phyloP scores from a whole-genome alignment of 2,797 vertebrate genomes.

The Poeciliopsis infans region DNA sequence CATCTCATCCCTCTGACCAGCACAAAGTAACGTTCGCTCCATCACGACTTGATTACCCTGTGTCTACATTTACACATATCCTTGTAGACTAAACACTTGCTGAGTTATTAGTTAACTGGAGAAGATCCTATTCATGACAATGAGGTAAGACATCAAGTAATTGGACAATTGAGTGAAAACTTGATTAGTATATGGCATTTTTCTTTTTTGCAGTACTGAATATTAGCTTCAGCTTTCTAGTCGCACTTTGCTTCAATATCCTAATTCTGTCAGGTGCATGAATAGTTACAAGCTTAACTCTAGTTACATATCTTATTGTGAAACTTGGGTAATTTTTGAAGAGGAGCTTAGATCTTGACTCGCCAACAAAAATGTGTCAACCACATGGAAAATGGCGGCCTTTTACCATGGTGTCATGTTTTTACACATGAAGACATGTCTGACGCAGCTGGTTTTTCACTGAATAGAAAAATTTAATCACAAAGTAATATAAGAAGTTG shows the following conservation, averaged over 20 bases:
- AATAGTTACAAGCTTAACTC: neutral
- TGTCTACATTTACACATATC: constrained; percentile 23
- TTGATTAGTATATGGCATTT: neutral
- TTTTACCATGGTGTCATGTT: neutral
- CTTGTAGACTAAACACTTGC: neutral
- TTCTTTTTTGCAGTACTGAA: neutral
- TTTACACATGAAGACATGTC: neutral
- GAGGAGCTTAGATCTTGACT: too few relatives aligned
- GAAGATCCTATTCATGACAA: neutral
- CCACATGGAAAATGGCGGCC: neutral
- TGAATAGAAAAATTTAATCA: neutral
- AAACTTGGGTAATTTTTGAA: neutral
- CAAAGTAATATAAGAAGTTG: neutral
- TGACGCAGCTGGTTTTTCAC: neutral
- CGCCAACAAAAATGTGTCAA: neutral
- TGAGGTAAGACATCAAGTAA: neutral
- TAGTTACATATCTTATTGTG: neutral
- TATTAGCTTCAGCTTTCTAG: neutral
- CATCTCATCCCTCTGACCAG: constrained; percentile 51
- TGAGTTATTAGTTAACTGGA: neutral
- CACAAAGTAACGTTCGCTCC: constrained; percentile 40
- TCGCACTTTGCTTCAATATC: neutral
- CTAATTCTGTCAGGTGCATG: neutral
- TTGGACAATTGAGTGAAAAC: neutral
- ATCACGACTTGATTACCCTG: constrained; percentile 45